Conservation (phyloP, 2,797 vertebrate species). For the Scolopax bukidnonensis region DNA sequence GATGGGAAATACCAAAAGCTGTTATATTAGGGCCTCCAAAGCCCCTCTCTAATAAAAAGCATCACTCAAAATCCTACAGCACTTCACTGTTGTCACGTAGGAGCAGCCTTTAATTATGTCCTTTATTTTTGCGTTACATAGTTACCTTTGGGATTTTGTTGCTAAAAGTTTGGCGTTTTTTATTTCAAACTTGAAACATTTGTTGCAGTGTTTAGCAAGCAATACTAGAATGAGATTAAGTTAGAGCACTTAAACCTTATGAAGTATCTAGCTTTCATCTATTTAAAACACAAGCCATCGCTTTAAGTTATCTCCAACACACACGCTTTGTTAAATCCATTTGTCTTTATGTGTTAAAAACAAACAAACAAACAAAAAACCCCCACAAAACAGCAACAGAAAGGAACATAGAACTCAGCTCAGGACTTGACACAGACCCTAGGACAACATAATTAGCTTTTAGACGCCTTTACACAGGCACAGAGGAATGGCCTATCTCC, state of each 20-base stretch:
- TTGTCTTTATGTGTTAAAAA: neutral
- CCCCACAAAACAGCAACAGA: neutral
- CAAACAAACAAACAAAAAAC: too few relatives aligned
- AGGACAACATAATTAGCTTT: neutral
- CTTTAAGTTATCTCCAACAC: neutral
- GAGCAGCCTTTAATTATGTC: neutral
- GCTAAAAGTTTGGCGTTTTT: neutral
- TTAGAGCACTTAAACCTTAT: fast-evolving
- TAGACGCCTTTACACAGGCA: neutral
- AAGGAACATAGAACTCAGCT: neutral
- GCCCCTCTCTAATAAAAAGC: neutral
- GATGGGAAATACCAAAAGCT: neutral
- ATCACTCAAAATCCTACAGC: neutral
- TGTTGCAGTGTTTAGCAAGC: neutral
- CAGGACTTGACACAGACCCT: neutral
- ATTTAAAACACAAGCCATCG: neutral
- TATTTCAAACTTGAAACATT: neutral
- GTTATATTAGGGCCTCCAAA: neutral
- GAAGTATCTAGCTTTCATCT: neutral
- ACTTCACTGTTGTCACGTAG: neutral
- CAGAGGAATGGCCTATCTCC: neutral
- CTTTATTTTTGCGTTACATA: neutral
- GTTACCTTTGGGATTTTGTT: neutral
- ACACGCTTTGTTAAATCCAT: neutral
- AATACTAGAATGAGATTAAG: neutral